Evolutionary conservation across 2,797 vertebrate genomes (phyloP).

Genomic region (Leucoraja ocellata): DNA sequence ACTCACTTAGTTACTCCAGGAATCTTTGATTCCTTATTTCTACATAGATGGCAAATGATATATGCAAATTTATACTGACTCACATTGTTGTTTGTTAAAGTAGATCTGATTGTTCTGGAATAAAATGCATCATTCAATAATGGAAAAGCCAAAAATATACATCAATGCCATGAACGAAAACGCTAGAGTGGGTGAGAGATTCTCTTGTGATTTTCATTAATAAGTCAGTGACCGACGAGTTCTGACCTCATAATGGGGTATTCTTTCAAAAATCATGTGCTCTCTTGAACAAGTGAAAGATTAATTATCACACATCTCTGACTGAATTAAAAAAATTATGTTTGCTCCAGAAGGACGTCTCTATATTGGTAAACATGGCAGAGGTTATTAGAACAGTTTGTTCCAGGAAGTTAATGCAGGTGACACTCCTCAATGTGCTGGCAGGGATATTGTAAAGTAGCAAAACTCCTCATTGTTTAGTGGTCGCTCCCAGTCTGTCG

Average conservation of each 20-base stretch:
- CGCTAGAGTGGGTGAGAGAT: not conserved
- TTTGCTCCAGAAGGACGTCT: not conserved
- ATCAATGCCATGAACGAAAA: not conserved
- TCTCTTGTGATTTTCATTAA: not conserved
- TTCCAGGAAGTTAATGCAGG: conserved; percentile 20
- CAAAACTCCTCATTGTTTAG: conserved; percentile 15
- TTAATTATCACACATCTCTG: not conserved
- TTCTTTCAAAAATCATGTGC: not conserved
- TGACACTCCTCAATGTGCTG: conserved; percentile 16
- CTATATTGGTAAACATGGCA: conserved; percentile 1
- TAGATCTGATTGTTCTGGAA: not conserved
- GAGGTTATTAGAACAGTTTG: not conserved
- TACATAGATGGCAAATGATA: no score
- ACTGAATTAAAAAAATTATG: not conserved
- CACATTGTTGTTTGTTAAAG: not conserved
- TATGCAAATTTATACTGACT: no score
- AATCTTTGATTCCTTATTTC: no score
- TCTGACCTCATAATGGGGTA: not conserved
- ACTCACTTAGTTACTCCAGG: no score
- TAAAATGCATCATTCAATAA: not conserved
- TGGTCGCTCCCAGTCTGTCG: not conserved
- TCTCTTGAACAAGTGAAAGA: not conserved
- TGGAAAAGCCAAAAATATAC: not conserved
- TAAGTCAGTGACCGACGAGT: not conserved
- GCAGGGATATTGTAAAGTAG: not conserved